Conservation (phyloP, 2,797 vertebrate genomes). For the Melopsittacus undulatus region DNA sequence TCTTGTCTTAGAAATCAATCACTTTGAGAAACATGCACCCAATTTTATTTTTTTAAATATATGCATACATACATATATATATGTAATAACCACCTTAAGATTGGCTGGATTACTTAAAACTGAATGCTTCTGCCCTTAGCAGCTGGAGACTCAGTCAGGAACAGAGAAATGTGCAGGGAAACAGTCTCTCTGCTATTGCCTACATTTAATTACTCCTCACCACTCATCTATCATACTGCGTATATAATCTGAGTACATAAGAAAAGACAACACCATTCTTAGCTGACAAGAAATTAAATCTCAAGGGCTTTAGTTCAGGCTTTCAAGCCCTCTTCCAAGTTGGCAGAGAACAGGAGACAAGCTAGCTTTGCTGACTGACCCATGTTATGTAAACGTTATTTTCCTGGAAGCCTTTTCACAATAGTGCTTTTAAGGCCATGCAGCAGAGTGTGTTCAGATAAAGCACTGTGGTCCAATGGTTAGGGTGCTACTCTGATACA, state of each 20-base stretch:
- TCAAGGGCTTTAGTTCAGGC: not conserved
- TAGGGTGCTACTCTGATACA: not conserved
- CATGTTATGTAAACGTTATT: not conserved
- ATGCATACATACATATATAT: rapidly evolving
- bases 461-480: not conserved
- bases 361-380: not conserved
- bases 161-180: not conserved
- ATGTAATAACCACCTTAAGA: not conserved
- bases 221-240: not conserved
- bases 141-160: not conserved
- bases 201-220: conserved; percentile 28
- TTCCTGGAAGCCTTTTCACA: not conserved
- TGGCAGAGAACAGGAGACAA: not conserved
- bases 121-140: not conserved
- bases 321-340: not conserved
- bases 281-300: not conserved
- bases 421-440: not conserved
- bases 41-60: not conserved
- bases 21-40: not conserved
- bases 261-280: not conserved
- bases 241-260: not conserved
- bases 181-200: not conserved
- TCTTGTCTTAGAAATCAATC: not conserved
- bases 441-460: not conserved
- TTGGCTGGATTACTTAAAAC: not conserved